Evolutionary conservation across 2,888 invertebrate species (phyloP), one percentile per base, ranked within the genome.

Genomic region (Parnassius glacialis): DNA sequence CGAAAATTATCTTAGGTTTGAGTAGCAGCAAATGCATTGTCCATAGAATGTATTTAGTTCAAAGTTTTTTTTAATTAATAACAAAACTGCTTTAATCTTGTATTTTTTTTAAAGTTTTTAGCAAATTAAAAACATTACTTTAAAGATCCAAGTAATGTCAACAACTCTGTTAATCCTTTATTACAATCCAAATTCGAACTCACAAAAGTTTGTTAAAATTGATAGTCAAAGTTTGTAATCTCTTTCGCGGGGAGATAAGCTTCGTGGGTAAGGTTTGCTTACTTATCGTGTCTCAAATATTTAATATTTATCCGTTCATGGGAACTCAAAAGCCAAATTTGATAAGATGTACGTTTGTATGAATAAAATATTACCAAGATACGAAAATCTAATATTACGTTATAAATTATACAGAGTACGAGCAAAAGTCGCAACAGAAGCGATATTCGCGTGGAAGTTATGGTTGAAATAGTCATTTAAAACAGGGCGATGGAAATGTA

Each of bases 141-240:
- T 5, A 5, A 34, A 34, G 34, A 34, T 34, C 34, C 34, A 45
- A 5, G 48, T 48, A 73, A 73, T 66, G 69, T 62, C 64, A 66
- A 62, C 64, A 65, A 62, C 62, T 70, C 69, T 68, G 60, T 72
- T 73, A 76, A 74, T 68, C 74, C 74, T 78, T 80, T 78, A 78
- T 74, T 74, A 74, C 66, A 69, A 67, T 70, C 65, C 65, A 72
- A 77, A 76, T 74, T 67, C 69, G 67, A 75, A 76, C 71, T 74
- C 67, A 72, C 68, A 68, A 74, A 80, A 80, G 73, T 82, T 77
- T 74, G 70, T 74, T 73, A 76, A 79, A 81, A 78, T 78, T 73
- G 75, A 79, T 79, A 76, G 75, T 72, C 74, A 65, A 81, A 83
- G 76, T 81, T 81, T 57, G 75, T 81, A 80, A 84, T 80, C 76